Conservation (phyloP, 2,888 invertebrate species). For the Linnaemya vulpina region DNA sequence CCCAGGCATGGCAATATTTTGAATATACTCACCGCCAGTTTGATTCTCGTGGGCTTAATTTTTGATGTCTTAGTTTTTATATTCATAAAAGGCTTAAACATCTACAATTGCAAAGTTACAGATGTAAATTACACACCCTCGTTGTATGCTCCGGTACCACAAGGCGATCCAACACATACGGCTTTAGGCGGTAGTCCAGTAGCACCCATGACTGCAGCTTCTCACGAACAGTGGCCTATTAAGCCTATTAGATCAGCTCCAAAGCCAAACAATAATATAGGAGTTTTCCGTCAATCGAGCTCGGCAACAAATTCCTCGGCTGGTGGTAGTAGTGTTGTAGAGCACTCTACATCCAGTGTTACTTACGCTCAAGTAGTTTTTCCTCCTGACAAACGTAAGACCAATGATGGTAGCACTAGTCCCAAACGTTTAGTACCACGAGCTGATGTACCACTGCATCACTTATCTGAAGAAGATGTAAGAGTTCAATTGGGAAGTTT, state of each 20-base stretch:
- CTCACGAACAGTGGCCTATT: slow-evolving; percentile 69
- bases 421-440: slow-evolving; percentile 79
- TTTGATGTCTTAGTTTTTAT: slow-evolving; percentile 83
- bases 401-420: slow-evolving; percentile 76
- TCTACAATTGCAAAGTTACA: slow-evolving; percentile 81
- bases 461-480: slow-evolving; percentile 80
- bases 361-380: slow-evolving; percentile 81
- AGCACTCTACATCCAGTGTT: slow-evolving; percentile 75
- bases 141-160: slow-evolving; percentile 78
- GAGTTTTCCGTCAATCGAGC: slow-evolving; percentile 79
- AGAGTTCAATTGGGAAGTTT: slow-evolving; percentile 78
- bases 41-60: slow-evolving; percentile 82
- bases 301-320: slow-evolving; percentile 78
- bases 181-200: slow-evolving; percentile 75
- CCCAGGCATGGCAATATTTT: slow-evolving; percentile 83
- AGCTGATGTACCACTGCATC: slow-evolving; percentile 80
- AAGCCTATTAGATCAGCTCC: slow-evolving; percentile 58
- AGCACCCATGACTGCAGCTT: slow-evolving; percentile 74
- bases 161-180: slow-evolving; percentile 72
- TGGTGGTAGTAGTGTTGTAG: slow-evolving; percentile 76
- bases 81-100: slow-evolving; percentile 81
- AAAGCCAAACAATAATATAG: slow-evolving; percentile 61
- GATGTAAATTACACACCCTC: slow-evolving; percentile 82
- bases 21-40: slow-evolving; percentile 83
- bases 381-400: slow-evolving; percentile 78